These are phyloP conservation scores for Watsonalla binaria DNA, from an alignment of 2,888 invertebrate genomes.

Conservation along the genomic window DNA sequence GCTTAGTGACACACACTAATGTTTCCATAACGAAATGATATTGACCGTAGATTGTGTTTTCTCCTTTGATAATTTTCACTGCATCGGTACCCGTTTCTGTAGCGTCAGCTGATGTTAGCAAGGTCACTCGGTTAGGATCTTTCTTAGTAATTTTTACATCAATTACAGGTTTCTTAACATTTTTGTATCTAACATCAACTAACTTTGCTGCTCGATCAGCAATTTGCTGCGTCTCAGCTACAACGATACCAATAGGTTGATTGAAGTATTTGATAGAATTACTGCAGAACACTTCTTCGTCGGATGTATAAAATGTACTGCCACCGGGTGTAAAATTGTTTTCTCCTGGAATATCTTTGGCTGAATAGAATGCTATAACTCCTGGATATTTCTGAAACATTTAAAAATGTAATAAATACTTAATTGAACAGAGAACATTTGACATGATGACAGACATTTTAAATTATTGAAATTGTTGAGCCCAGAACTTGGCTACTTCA, in stretches of 20 bases:
- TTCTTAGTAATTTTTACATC: conserved; percentile 28
- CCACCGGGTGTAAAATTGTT: conserved; percentile 74
- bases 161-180: conserved; percentile 39
- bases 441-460: too few species aligned
- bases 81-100: conserved; percentile 40
- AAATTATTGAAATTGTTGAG: too few species aligned
- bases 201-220: conserved; percentile 77
- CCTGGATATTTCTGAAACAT: conserved; percentile 77
- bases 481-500: too few species aligned
- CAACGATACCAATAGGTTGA: conserved; percentile 62
- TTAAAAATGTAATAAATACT: neutral
- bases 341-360: conserved; percentile 82
- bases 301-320: conserved; percentile 15
- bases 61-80: conserved; percentile 62
- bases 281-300: conserved; percentile 63
- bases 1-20: conserved; percentile 79
- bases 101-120: conserved; percentile 14
- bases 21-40: conserved; percentile 88
- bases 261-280: conserved; percentile 40
- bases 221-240: conserved; percentile 73
- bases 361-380: conserved; percentile 79
- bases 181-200: conserved; percentile 73
- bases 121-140: conserved; percentile 17
- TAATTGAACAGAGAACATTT: too few species aligned
- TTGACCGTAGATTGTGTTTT: conserved; percentile 75